A percentile compares a stretch with the other conserved stretches of the same genome.
These are phyloP conservation scores for Synergus itoensis DNA, from an alignment of 2,888 invertebrate species.

Conservation along the genomic window DNA sequence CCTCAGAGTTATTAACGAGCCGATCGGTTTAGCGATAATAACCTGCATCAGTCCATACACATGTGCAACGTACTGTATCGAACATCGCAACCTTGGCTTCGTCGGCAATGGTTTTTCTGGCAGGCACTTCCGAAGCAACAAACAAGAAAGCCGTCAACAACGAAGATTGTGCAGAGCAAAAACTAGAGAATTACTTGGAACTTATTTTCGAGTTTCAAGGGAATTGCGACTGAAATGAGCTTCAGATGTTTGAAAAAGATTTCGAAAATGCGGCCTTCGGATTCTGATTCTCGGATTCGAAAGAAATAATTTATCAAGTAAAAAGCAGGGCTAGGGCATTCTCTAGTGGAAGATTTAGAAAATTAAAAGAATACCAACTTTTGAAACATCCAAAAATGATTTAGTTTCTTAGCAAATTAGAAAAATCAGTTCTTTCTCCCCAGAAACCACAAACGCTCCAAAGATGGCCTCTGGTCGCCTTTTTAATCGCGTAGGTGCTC, in stretches of 20 bases:
- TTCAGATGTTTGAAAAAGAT: background rate
- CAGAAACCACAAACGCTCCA: background rate
- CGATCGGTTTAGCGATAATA: slow-evolving; percentile 41
- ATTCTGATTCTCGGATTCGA: background rate
- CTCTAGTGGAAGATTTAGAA: too few species aligned
- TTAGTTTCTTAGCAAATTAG: background rate
- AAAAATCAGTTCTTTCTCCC: background rate
- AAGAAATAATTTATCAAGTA: too few species aligned
- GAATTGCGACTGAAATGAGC: background rate
- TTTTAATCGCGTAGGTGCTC: slow-evolving; percentile 39
- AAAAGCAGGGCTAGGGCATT: too few species aligned
- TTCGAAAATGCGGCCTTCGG: background rate
- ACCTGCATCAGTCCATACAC: slow-evolving; percentile 38
- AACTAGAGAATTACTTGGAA: background rate
- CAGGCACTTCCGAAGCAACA: slow-evolving; percentile 38
- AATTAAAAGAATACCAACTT: too few species aligned
- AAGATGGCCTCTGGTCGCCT: background rate
- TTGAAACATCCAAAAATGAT: too few species aligned
- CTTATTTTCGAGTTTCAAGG: background rate
- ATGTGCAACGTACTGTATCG: slow-evolving; percentile 40
- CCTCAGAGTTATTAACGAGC: slow-evolving; percentile 37
- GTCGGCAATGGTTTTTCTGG: slow-evolving; percentile 18
- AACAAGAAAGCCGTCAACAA: slow-evolving; percentile 21
- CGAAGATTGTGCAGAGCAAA: background rate
- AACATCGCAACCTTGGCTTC: slow-evolving; percentile 21